Percentiles rank a stretch among this genome's conserved stretches.
These are phyloP conservation scores for Stenodema calcarata DNA, from an alignment of 2,888 invertebrate genomes.

Conservation along the genomic window DNA sequence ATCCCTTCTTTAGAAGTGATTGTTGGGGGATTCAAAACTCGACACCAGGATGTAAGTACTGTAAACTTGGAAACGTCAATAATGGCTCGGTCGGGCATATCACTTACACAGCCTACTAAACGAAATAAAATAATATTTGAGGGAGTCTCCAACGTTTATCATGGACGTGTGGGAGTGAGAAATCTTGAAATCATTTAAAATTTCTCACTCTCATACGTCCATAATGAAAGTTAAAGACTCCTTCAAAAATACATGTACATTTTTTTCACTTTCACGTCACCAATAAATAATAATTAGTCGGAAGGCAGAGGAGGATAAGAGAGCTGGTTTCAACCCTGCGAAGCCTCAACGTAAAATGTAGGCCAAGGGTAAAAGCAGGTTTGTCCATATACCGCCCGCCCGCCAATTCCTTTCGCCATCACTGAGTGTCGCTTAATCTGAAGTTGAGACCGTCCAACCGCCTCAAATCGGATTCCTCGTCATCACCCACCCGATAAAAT, in stretches of 20 bases:
- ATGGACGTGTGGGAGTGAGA: not conserved
- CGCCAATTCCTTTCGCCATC: not conserved
- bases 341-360: not conserved
- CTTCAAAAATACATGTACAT: not conserved
- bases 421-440: not conserved
- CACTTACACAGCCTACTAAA: no score
- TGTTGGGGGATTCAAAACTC: no score
- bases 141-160: not conserved
- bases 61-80: no score
- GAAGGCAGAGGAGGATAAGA: not conserved
- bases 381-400: not conserved
- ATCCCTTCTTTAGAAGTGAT: no score
- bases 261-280: slow-evolving; percentile 15
- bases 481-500: not conserved
- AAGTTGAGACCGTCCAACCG: not conserved
- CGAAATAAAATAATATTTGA: not conserved
- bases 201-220: not conserved
- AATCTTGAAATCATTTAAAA: not conserved
- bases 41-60: no score
- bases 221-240: not conserved
- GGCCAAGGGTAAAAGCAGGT: slow-evolving; percentile 19
- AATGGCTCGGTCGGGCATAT: no score
- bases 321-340: not conserved
- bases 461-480: not conserved
- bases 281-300: not conserved